Percentiles rank a stretch among this genome's conserved stretches.
phyloP scores from a whole-genome alignment of 1,140 invertebrate species.

The Asobara japonica region DNA sequence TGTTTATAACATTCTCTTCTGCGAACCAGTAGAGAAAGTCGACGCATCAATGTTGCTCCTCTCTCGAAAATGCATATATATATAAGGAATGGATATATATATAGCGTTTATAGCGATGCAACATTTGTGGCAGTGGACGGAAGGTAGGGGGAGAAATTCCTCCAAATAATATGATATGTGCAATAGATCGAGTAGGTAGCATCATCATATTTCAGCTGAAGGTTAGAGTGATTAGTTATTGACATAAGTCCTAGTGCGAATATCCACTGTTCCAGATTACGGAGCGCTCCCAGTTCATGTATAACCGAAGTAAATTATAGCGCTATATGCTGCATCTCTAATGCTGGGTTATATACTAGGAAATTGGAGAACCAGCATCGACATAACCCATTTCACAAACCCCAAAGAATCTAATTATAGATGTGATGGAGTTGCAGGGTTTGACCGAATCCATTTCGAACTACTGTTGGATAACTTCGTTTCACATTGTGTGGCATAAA shows the following conservation, averaged over 20 bases:
- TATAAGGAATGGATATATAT: no score
- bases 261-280: neutral
- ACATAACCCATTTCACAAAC: neutral
- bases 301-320: neutral
- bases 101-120: no score
- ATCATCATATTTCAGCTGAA: neutral
- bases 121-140: no score
- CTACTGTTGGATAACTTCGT: conserved; percentile 1
- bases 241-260: neutral
- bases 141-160: no score
- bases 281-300: neutral
- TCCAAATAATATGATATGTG: no score
- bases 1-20: no score
- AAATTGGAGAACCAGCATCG: neutral
- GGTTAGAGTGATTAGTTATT: neutral
- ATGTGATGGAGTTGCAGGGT: neutral
- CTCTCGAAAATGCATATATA: no score
- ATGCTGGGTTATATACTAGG: neutral
- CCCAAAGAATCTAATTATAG: neutral
- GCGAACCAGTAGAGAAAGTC: no score
- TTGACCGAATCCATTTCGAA: conserved; percentile 1
- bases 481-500: neutral
- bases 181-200: neutral
- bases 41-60: no score
- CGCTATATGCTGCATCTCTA: neutral